A percentile compares a stretch with the other conserved stretches of the same genome.
Conservation (phyloP, 2,113 vertebrate genomes). For the Arothron firmamentum region DNA sequence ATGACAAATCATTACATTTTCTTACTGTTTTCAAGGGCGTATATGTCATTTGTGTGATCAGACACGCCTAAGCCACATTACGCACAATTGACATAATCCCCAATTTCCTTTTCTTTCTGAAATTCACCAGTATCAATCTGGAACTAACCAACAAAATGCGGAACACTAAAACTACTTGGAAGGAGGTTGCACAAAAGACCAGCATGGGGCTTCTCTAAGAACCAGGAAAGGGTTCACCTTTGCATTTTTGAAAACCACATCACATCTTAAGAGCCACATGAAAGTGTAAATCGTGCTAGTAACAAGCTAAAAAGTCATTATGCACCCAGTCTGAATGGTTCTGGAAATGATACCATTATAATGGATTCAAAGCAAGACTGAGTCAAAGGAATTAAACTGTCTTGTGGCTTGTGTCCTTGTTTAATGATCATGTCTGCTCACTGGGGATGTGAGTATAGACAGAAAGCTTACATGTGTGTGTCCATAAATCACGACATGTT, state of each 20-base stretch:
- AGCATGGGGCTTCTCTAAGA: constrained; percentile 41
- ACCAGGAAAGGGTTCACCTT: constrained; percentile 53
- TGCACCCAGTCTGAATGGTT: constrained; percentile 29
- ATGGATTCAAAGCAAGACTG: constrained; percentile 40
- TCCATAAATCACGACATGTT: constrained; percentile 58
- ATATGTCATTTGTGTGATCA: background rate
- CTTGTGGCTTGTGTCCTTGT: constrained; percentile 29
- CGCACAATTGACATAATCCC: no score
- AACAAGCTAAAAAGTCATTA: constrained; percentile 58
- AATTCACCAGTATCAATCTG: background rate
- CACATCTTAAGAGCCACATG: constrained; percentile 59
- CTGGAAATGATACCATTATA: constrained; percentile 50
- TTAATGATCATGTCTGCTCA: constrained; percentile 49
- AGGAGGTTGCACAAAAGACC: constrained; percentile 40
- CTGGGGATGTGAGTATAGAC: constrained; percentile 35
- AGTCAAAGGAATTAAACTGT: constrained; percentile 25
- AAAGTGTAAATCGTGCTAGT: constrained; percentile 44
- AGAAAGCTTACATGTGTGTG: constrained; percentile 11
- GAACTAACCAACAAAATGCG: constrained; percentile 9
- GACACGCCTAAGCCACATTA: no score
- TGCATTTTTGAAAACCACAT: constrained; percentile 37
- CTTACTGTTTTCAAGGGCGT: background rate
- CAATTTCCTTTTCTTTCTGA: background rate
- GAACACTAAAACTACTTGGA: constrained; percentile 30
- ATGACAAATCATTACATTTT: constrained; percentile 24